A percentile compares a stretch with the other conserved stretches of the same genome.
These are phyloP conservation scores for Alloscopus bannaensis DNA, from an alignment of 2,888 invertebrate species.

Conservation along the genomic window DNA sequence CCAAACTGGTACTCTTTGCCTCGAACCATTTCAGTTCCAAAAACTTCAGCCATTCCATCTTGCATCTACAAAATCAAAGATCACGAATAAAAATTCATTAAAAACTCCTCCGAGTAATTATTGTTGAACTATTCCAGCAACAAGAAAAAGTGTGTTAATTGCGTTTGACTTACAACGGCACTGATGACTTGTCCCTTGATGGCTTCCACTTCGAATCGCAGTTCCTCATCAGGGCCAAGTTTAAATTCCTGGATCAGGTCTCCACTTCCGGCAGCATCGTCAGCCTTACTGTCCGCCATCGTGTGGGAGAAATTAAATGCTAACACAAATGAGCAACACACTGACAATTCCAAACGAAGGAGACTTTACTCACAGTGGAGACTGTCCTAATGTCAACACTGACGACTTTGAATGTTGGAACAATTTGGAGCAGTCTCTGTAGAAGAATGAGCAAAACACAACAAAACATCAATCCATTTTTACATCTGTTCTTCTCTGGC, in stretches of 20 bases:
- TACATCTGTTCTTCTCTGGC: too few species aligned
- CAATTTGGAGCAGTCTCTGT: too few species aligned
- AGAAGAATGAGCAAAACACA: too few species aligned
- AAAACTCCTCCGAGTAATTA: background rate
- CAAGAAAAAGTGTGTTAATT: too few species aligned
- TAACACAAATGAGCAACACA: too few species aligned
- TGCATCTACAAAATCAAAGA: constrained; percentile 81
- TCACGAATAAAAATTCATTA: constrained; percentile 15
- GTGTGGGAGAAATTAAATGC: too few species aligned
- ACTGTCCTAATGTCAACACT: too few species aligned
- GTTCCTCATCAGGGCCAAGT: constrained; percentile 89
- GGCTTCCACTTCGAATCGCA: constrained; percentile 95
- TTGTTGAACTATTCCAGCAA: too few species aligned
- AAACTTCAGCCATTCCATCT: constrained; percentile 94
- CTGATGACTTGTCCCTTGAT: constrained; percentile 86
- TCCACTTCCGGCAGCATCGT: constrained; percentile 45
- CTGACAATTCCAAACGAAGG: too few species aligned
- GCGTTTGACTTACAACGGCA: constrained; percentile 82
- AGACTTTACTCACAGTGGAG: too few species aligned
- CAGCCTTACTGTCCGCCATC: constrained; percentile 62
- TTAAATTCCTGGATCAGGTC: constrained; percentile 82
- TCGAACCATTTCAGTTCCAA: constrained; percentile 96
- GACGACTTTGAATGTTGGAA: too few species aligned
- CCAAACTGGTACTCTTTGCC: constrained; percentile 93
- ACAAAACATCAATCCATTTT: too few species aligned